Evolutionary conservation across 1,140 invertebrate species (phyloP).

Genomic region (Tachypleus tridentatus): DNA sequence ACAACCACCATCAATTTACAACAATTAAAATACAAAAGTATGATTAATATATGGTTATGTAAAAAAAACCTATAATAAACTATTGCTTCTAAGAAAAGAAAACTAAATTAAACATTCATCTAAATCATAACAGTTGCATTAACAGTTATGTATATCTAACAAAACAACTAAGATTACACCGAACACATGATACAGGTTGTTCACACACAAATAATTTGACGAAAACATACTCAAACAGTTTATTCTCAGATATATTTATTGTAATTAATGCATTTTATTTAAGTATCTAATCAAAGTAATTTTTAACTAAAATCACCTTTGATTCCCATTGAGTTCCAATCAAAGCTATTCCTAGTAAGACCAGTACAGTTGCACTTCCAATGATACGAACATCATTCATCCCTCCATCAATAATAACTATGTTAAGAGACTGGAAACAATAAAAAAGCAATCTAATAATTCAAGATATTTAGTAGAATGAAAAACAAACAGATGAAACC

Average conservation of each 20-base stretch:
- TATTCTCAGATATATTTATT: background rate
- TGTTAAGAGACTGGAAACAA: slow-evolving; percentile 8
- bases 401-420: slow-evolving; percentile 27
- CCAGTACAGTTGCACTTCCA: slow-evolving; percentile 37
- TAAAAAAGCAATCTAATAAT: background rate
- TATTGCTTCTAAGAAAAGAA: no score
- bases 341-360: slow-evolving; percentile 67
- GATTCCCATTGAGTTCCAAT: slow-evolving; percentile 58
- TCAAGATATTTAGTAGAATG: no score
- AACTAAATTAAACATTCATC: no score
- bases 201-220: background rate
- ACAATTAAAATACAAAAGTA: no score
- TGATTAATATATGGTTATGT: no score
- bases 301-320: slow-evolving; percentile 14
- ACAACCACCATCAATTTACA: no score
- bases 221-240: background rate
- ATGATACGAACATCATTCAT: slow-evolving; percentile 47
- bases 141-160: background rate
- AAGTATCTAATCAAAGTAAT: background rate
- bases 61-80: no score
- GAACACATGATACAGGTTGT: background rate
- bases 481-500: no score
- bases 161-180: background rate
- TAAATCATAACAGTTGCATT: background rate
- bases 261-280: background rate